These are phyloP conservation scores for Rhea americana DNA, from an alignment of 2,113 vertebrate species.

Conservation along the genomic window DNA sequence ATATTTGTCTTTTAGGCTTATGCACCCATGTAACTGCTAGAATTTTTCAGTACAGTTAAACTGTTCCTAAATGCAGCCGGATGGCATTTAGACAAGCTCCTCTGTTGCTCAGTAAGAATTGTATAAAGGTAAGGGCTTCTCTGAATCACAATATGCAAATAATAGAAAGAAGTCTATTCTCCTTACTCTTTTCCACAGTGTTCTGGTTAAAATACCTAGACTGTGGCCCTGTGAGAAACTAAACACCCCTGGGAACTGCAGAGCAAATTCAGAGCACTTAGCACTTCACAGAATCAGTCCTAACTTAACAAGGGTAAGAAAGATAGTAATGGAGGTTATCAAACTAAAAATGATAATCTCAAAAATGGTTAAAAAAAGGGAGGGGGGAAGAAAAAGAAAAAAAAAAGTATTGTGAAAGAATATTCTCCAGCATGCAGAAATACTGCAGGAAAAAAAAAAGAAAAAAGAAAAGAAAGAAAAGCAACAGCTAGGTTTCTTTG, in stretches of 20 bases:
- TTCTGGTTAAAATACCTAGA: conserved; percentile 36
- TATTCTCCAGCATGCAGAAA: not conserved
- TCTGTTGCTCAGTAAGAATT: conserved; percentile 1
- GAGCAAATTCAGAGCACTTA: conserved; percentile 59
- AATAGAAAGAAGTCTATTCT: not conserved
- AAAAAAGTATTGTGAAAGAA: not conserved
- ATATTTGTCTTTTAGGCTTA: conserved; percentile 10
- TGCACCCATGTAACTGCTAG: not conserved
- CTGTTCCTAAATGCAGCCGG: not conserved
- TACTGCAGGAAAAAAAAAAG: not conserved
- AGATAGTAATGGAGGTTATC: conserved; percentile 14
- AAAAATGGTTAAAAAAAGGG: not conserved
- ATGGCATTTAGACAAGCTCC: not conserved
- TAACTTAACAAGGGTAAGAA: conserved; percentile 26
- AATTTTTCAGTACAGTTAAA: not conserved
- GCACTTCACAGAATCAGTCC: not conserved
- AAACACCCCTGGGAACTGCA: conserved; percentile 24
- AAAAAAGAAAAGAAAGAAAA: not conserved
- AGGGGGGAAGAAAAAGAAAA: not conserved
- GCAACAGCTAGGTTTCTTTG: not conserved
- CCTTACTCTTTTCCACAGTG: not conserved
- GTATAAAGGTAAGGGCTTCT: not conserved
- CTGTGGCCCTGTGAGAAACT: conserved; percentile 28
- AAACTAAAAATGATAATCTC: not conserved
- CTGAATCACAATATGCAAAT: not conserved